These are phyloP conservation scores for Diorhabda elongata DNA, from an alignment of 1,140 invertebrate species.

Conservation along the genomic window DNA sequence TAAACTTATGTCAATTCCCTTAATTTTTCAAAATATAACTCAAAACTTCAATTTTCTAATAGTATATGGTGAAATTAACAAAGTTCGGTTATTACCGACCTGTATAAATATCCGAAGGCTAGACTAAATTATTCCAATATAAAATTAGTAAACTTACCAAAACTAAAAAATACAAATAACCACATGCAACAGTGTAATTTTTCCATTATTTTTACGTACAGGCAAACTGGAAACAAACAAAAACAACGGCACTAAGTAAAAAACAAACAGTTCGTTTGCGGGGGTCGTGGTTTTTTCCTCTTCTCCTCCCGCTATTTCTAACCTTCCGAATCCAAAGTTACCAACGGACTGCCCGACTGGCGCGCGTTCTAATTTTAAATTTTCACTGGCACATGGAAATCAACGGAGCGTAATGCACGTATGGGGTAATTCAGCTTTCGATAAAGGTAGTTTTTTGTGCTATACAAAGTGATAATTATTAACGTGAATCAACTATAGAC, in stretches of 20 bases:
- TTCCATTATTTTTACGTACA: not conserved
- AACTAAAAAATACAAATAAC: not conserved
- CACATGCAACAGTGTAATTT: not conserved
- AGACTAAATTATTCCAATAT: not conserved
- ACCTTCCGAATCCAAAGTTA: not conserved
- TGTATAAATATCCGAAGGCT: too few relatives aligned
- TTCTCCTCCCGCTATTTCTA: not conserved
- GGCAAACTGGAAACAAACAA: too few relatives aligned
- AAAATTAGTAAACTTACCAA: conserved; percentile 3
- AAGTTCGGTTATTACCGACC: too few relatives aligned
- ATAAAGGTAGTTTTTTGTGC: too few relatives aligned
- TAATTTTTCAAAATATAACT: too few relatives aligned
- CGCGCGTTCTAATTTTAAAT: conserved; percentile 14
- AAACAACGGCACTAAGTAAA: too few relatives aligned
- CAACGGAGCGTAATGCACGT: conserved; percentile 14
- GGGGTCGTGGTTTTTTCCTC: not conserved
- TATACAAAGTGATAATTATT: too few relatives aligned
- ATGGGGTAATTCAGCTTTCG: too few relatives aligned
- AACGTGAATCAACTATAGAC: too few relatives aligned
- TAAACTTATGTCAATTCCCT: too few relatives aligned
- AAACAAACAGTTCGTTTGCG: not conserved
- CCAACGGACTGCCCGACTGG: conserved; percentile 4
- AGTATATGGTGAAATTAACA: too few relatives aligned
- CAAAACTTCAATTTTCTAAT: too few relatives aligned
- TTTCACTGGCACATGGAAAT: conserved; percentile 14